Evolutionary conservation across 2,888 invertebrate genomes (phyloP).

Genomic region (Rhagonycha lutea): DNA sequence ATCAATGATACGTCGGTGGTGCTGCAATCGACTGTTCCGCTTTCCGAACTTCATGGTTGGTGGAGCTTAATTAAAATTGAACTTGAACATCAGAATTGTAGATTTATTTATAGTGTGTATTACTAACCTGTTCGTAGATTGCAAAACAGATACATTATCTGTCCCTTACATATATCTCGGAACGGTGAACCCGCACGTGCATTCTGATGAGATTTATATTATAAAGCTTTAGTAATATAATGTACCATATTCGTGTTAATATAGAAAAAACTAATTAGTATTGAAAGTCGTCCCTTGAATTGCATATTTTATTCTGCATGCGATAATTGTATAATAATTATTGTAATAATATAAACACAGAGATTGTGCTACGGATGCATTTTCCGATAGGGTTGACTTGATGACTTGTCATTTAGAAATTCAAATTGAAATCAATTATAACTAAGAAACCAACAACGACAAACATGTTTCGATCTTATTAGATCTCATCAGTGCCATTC

Average conservation of each 20-base stretch:
- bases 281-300: background rate
- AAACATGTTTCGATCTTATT: no score
- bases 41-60: slow-evolving; percentile 29
- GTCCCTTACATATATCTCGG: slow-evolving; percentile 14
- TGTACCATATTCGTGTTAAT: background rate
- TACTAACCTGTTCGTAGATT: slow-evolving; percentile 13
- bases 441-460: no score
- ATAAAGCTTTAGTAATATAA: background rate
- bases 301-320: background rate
- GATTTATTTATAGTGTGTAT: slow-evolving; percentile 30
- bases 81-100: slow-evolving; percentile 36
- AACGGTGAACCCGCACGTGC: slow-evolving; percentile 19
- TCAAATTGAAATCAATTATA: no score
- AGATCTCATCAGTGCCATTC: no score
- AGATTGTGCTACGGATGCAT: no score
- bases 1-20: slow-evolving; percentile 20
- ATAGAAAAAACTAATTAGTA: background rate
- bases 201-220: background rate
- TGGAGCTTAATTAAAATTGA: slow-evolving; percentile 36
- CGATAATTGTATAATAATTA: background rate
- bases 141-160: slow-evolving; percentile 9
- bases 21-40: slow-evolving; percentile 25
- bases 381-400: no score
- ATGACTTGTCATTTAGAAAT: no score
- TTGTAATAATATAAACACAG: background rate